Percentiles rank a stretch among this genome's conserved stretches.
Evolutionary conservation across 2,113 vertebrate genomes (phyloP).

Genomic region (Cercocebus atys): DNA sequence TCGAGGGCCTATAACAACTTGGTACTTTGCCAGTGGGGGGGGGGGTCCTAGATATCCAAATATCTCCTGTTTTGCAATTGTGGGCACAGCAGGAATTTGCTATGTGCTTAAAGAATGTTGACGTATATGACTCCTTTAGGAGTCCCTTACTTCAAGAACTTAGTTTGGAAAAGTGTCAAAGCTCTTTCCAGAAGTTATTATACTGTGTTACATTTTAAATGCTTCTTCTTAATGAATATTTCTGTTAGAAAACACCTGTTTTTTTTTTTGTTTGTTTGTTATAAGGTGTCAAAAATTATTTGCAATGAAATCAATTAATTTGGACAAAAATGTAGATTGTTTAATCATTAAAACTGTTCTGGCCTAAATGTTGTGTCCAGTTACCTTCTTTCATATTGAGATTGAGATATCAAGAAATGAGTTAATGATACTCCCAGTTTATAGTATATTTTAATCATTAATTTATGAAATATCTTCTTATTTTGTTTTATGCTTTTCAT

Average conservation of each 20-base stretch:
- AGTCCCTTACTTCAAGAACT: slow-evolving; percentile 32
- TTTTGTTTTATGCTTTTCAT: not conserved
- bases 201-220: not conserved
- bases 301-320: not conserved
- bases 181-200: not conserved
- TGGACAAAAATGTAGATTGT: not conserved
- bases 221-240: not conserved
- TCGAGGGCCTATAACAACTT: not conserved
- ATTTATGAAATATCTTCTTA: not conserved
- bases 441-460: not conserved
- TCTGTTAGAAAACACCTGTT: not conserved
- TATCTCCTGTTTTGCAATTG: slow-evolving; percentile 45
- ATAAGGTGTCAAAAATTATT: not conserved
- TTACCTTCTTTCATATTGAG: slow-evolving; percentile 3
- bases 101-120: not conserved
- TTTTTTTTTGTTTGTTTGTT: not conserved
- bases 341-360: not conserved
- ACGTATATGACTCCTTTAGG: not conserved
- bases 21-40: not conserved
- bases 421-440: not conserved
- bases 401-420: not conserved
- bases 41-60: not conserved
- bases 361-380: not conserved
- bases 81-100: slow-evolving; percentile 27
- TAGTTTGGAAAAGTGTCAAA: not conserved